These are phyloP conservation scores for Leptopilina drosophilae DNA, from an alignment of 2,888 invertebrate species.

Conservation along the genomic window DNA sequence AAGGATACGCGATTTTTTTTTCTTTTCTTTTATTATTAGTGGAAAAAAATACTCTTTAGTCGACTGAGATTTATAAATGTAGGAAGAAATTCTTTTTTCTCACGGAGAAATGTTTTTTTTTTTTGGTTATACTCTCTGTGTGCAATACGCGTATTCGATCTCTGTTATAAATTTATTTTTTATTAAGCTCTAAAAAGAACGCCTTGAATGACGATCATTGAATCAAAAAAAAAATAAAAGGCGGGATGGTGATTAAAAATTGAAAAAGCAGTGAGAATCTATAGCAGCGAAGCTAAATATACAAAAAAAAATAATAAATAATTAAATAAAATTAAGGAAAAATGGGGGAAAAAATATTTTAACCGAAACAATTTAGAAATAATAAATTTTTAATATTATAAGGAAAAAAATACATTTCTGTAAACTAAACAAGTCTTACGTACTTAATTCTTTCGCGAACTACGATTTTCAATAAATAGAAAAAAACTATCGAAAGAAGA, in stretches of 20 bases:
- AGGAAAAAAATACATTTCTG: slow-evolving; percentile 19
- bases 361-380: slow-evolving; percentile 48
- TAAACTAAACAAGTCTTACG: slow-evolving; percentile 47
- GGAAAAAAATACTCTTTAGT: slow-evolving; percentile 35
- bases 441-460: slow-evolving; percentile 52
- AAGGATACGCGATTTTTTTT: slow-evolving; percentile 37
- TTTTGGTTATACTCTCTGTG: neutral
- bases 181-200: neutral
- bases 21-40: neutral
- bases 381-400: slow-evolving; percentile 26
- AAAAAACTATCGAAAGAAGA: too few relatives aligned
- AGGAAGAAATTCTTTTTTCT: neutral
- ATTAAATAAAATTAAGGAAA: too few relatives aligned
- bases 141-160: slow-evolving; percentile 35
- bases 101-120: slow-evolving; percentile 5
- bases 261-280: slow-evolving; percentile 32
- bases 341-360: slow-evolving; percentile 39
- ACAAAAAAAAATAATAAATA: slow-evolving; percentile 12
- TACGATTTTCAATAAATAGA: neutral
- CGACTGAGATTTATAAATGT: slow-evolving; percentile 39
- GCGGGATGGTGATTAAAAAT: slow-evolving; percentile 18
- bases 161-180: neutral
- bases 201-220: neutral
- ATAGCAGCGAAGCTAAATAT: slow-evolving; percentile 30
- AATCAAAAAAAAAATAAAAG: neutral